Percentiles rank a stretch among this genome's conserved stretches.
Evolutionary conservation across 2,797 vertebrate species (phyloP).

Genomic region (Siniperca obscura): DNA sequence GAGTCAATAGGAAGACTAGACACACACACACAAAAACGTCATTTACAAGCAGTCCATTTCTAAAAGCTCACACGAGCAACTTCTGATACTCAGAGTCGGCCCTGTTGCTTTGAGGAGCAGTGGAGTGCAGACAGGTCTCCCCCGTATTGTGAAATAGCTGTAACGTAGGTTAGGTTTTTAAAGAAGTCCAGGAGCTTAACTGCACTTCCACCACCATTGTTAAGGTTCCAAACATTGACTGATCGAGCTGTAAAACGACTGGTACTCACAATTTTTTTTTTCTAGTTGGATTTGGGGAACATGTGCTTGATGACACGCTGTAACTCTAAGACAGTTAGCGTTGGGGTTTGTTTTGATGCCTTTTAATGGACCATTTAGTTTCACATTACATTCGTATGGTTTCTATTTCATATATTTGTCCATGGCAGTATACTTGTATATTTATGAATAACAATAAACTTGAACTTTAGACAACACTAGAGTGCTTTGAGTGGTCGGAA

Average conservation of each 20-base stretch:
- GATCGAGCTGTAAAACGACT: conserved; percentile 32
- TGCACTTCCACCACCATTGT: conserved; percentile 50
- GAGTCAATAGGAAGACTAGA: conserved; percentile 45
- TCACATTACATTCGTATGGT: too few relatives aligned
- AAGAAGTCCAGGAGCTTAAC: conserved; percentile 58
- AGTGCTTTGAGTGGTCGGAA: too few relatives aligned
- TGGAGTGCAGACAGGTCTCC: conserved; percentile 52
- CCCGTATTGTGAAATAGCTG: conserved; percentile 47
- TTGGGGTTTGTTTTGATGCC: conserved; percentile 8
- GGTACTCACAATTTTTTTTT: conserved; percentile 1
- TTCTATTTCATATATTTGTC: neutral
- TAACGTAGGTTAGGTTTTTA: conserved; percentile 25
- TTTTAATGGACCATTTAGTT: neutral
- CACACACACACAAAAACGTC: conserved; percentile 19
- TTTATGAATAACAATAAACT: too few relatives aligned
- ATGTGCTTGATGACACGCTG: conserved; percentile 4
- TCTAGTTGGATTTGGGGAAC: conserved; percentile 34
- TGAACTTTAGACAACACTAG: neutral
- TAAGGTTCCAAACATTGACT: conserved; percentile 62
- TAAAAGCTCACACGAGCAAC: conserved; percentile 54
- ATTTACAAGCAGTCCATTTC: conserved; percentile 57
- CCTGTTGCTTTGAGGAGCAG: conserved; percentile 59
- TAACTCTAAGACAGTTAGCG: conserved; percentile 1
- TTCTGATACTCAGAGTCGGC: conserved; percentile 17
- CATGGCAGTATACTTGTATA: too few relatives aligned